Evolutionary conservation across 2,888 invertebrate genomes (phyloP).

Genomic region (Punctoribates punctum): DNA sequence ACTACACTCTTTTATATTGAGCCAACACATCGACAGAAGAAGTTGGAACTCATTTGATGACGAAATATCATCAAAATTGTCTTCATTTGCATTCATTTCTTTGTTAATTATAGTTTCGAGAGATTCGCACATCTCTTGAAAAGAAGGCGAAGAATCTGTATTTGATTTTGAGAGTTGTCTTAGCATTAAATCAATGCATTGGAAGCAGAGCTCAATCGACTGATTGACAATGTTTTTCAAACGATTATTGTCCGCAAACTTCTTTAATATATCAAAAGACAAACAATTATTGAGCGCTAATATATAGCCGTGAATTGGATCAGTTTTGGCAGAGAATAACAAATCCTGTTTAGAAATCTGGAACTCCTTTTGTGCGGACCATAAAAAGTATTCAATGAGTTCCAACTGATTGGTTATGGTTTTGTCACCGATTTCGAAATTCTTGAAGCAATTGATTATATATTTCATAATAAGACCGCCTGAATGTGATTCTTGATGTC

Average conservation of each 20-base stretch:
- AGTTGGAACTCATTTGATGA: constrained; percentile 41
- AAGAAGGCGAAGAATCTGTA: constrained; percentile 36
- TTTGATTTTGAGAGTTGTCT: constrained; percentile 8
- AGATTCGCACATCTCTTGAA: constrained; percentile 40
- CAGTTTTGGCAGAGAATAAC: neutral
- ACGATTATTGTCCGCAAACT: neutral
- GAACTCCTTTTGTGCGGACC: neutral
- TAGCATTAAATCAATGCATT: constrained; percentile 29
- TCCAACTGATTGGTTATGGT: neutral
- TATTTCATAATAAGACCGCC: constrained; percentile 37
- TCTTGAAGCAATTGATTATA: neutral
- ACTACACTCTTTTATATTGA: constrained; percentile 41
- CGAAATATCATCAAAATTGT: constrained; percentile 20
- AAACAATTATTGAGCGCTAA: constrained; percentile 38
- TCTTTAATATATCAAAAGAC: constrained; percentile 1
- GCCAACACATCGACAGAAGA: constrained; percentile 41
- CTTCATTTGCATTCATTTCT: neutral
- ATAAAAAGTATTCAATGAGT: constrained; percentile 9
- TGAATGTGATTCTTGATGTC: constrained; percentile 41
- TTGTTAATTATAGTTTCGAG: constrained; percentile 33
- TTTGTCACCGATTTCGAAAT: neutral
- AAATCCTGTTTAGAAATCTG: constrained; percentile 3
- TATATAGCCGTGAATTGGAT: constrained; percentile 36
- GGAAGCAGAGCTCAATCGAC: constrained; percentile 14
- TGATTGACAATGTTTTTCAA: neutral